These are phyloP conservation scores for Schizotus pectinicornis DNA, from an alignment of 2,888 invertebrate species.

Conservation along the genomic window DNA sequence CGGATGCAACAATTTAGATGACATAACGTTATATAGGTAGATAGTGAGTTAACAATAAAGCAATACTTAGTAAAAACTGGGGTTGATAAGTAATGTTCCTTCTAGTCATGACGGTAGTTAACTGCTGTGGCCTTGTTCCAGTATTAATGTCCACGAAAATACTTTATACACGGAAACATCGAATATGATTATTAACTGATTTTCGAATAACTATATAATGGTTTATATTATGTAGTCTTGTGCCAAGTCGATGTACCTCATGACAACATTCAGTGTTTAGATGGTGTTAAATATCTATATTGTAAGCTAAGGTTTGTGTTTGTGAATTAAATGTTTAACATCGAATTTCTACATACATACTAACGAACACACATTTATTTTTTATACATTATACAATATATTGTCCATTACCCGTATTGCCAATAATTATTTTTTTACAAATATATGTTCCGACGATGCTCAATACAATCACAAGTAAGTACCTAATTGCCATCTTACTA, in stretches of 20 bases:
- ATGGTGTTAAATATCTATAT: conserved; percentile 40
- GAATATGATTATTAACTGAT: conserved; percentile 33
- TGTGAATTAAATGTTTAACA: conserved; percentile 55
- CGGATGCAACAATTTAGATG: conserved; percentile 3
- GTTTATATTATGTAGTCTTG: conserved; percentile 57
- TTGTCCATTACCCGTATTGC: conserved; percentile 27
- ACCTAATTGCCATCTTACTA: conserved; percentile 42
- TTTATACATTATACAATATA: conserved; percentile 48
- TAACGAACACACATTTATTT: conserved; percentile 43
- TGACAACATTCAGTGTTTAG: conserved; percentile 43
- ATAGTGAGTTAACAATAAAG: conserved; percentile 45
- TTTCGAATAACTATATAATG: conserved; percentile 16
- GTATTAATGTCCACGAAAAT: conserved; percentile 32
- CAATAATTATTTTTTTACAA: conserved; percentile 33
- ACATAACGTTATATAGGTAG: conserved; percentile 6
- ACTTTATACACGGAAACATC: conserved; percentile 35
- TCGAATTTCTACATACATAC: conserved; percentile 50
- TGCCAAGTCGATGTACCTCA: conserved; percentile 85
- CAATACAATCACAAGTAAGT: conserved; percentile 49
- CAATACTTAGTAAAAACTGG: conserved; percentile 51
- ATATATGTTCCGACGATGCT: conserved; percentile 39
- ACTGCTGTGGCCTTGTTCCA: conserved; percentile 40
- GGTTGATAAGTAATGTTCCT: conserved; percentile 51
- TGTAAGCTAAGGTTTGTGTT: conserved; percentile 26
- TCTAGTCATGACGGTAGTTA: conserved; percentile 55